Conservation (phyloP, 1,140 invertebrate species). For the Hyles euphorbiae region DNA sequence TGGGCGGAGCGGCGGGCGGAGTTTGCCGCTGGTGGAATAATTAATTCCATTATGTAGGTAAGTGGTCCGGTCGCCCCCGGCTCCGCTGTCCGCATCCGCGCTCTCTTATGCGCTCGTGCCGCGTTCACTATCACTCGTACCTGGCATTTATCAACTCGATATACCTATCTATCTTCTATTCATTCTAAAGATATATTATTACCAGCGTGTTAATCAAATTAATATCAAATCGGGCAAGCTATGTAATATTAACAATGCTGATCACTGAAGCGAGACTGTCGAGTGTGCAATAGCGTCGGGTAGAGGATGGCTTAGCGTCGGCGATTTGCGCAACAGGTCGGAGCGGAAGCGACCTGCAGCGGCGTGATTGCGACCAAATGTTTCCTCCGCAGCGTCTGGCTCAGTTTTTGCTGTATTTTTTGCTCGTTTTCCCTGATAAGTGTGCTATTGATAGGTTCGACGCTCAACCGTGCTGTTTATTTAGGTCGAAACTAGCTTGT, state of each 20-base stretch:
- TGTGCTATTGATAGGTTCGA: slow-evolving; percentile 69
- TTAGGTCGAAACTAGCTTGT: slow-evolving; percentile 56
- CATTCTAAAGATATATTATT: too few species aligned
- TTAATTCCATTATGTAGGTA: slow-evolving; percentile 65
- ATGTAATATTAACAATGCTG: too few species aligned
- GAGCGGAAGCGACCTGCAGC: slow-evolving; percentile 71
- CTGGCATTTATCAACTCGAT: too few species aligned
- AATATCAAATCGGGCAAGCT: too few species aligned
- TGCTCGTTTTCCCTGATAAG: slow-evolving; percentile 60
- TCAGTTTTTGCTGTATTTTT: slow-evolving; percentile 66
- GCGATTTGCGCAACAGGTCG: slow-evolving; percentile 73
- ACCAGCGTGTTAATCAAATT: too few species aligned
- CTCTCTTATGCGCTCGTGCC: too few species aligned
- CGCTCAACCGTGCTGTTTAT: slow-evolving; percentile 51
- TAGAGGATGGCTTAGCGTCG: slow-evolving; percentile 10
- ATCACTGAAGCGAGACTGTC: too few species aligned
- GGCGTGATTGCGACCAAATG: slow-evolving; percentile 71
- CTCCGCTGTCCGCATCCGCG: slow-evolving; percentile 17
- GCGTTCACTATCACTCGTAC: too few species aligned
- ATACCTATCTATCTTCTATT: too few species aligned
- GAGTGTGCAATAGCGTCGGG: background rate
- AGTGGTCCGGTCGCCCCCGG: slow-evolving; percentile 38
- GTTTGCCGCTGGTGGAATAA: slow-evolving; percentile 64
- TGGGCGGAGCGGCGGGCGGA: slow-evolving; percentile 65
- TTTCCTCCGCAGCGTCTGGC: slow-evolving; percentile 62